Percentiles rank a stretch among this genome's conserved stretches.
Evolutionary conservation across 35 echinoderm and acorn worm genomes (phyloP).

Genomic region (Anneissia japonica): DNA sequence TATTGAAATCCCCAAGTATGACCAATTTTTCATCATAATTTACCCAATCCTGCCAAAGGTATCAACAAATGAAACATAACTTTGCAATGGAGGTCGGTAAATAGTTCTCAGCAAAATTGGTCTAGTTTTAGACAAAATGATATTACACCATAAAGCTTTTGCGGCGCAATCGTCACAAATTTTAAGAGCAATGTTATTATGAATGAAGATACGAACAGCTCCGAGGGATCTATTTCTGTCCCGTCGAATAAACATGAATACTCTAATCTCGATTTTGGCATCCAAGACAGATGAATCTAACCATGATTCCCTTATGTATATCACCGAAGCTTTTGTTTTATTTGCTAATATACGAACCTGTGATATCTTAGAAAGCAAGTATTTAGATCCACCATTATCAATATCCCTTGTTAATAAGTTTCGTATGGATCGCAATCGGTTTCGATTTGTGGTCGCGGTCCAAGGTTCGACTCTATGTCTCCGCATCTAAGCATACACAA

Average conservation of each 20-base stretch:
- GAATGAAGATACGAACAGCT: background rate
- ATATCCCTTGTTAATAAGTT: background rate
- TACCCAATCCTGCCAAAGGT: background rate
- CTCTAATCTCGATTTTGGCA: background rate
- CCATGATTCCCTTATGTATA: background rate
- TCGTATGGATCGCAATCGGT: too few relatives aligned
- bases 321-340: background rate
- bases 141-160: background rate
- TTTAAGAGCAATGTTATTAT: background rate
- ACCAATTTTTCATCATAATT: too few relatives aligned
- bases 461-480: too few relatives aligned
- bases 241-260: background rate
- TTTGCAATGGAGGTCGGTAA: background rate
- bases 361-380: background rate
- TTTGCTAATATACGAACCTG: background rate
- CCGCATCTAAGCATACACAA: too few relatives aligned
- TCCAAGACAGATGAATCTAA: background rate
- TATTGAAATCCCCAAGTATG: background rate
- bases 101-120: background rate
- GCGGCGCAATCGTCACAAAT: background rate
- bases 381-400: background rate
- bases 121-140: background rate
- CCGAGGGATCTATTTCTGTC: background rate
- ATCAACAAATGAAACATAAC: background rate
- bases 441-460: too few relatives aligned